A percentile compares a stretch with the other conserved stretches of the same genome.
Evolutionary conservation across 2,113 vertebrate genomes (phyloP).

Genomic region (Corydoras sp.): DNA sequence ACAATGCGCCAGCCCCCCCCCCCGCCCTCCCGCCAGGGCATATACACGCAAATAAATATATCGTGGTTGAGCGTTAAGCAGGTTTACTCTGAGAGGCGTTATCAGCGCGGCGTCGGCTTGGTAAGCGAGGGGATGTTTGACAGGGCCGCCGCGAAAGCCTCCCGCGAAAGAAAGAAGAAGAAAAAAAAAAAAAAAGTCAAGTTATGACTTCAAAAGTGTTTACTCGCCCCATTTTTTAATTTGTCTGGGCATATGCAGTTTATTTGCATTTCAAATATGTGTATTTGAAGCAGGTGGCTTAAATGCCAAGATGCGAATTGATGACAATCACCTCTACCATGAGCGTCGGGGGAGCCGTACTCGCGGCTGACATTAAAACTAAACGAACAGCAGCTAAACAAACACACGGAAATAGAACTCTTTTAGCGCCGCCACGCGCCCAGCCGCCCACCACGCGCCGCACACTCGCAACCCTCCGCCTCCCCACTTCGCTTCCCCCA

Average conservation of each 20-base stretch:
- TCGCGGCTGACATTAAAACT: slow-evolving; percentile 69
- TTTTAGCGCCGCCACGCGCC: slow-evolving; percentile 8
- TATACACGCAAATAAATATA: slow-evolving; percentile 56
- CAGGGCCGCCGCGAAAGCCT: slow-evolving; percentile 50
- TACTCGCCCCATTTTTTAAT: slow-evolving; percentile 59
- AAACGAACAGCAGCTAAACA: slow-evolving; percentile 55
- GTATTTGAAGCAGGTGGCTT: slow-evolving; percentile 69
- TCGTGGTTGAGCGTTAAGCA: slow-evolving; percentile 48
- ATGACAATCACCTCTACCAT: slow-evolving; percentile 69
- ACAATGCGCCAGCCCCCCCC: too few relatives aligned
- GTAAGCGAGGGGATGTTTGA: slow-evolving; percentile 53
- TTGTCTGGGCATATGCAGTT: slow-evolving; percentile 62
- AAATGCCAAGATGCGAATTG: slow-evolving; percentile 74
- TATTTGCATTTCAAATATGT: slow-evolving; percentile 77
- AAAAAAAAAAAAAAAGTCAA: slow-evolving; percentile 45
- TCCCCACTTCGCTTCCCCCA: slow-evolving; percentile 33
- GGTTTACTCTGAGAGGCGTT: slow-evolving; percentile 46
- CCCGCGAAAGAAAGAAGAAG: slow-evolving; percentile 46
- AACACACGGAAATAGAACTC: slow-evolving; percentile 61
- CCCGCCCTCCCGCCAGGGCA: slow-evolving; percentile 6
- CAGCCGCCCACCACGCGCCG: too few relatives aligned
- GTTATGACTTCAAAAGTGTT: slow-evolving; percentile 61
- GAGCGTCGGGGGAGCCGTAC: slow-evolving; percentile 52
- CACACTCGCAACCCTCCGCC: background rate
- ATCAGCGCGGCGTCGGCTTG: slow-evolving; percentile 46